Conservation (phyloP, 2,797 vertebrate species). For the Schizopygopsis malacanthus region DNA sequence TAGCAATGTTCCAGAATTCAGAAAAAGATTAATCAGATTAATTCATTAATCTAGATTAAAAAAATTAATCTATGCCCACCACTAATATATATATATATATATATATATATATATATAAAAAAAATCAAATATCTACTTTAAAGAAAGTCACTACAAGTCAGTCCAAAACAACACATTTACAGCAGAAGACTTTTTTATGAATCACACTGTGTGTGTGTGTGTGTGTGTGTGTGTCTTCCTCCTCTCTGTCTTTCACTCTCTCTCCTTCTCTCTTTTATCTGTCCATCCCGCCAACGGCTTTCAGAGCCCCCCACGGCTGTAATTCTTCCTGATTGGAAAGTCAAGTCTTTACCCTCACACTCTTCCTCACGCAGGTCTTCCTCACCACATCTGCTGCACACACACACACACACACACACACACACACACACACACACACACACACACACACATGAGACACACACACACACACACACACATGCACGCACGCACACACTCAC, state of each 20-base stretch:
- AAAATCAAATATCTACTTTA: too few species aligned
- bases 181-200: too few species aligned
- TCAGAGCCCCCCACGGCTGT: slow-evolving; percentile 69
- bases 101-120: too few species aligned
- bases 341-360: slow-evolving; percentile 60
- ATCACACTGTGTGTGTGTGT: slow-evolving; percentile 42
- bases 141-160: too few species aligned
- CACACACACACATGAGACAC: not conserved
- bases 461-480: not conserved
- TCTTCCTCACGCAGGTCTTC: slow-evolving; percentile 37
- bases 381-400: slow-evolving; percentile 9
- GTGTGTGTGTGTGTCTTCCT: slow-evolving; percentile 64
- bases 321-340: slow-evolving; percentile 86
- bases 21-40: too few species aligned
- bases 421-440: not conserved
- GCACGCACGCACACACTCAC: not conserved
- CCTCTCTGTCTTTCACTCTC: slow-evolving; percentile 44
- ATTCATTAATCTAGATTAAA: too few species aligned
- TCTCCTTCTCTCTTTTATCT: too few species aligned
- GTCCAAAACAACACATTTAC: too few species aligned
- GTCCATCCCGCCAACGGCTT: too few species aligned
- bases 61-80: too few species aligned
- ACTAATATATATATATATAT: too few species aligned
- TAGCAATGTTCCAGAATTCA: too few species aligned
- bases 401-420: slow-evolving; percentile 6